Evolutionary conservation across 2,888 invertebrate genomes (phyloP).

Genomic region (Andrena bicolor): DNA sequence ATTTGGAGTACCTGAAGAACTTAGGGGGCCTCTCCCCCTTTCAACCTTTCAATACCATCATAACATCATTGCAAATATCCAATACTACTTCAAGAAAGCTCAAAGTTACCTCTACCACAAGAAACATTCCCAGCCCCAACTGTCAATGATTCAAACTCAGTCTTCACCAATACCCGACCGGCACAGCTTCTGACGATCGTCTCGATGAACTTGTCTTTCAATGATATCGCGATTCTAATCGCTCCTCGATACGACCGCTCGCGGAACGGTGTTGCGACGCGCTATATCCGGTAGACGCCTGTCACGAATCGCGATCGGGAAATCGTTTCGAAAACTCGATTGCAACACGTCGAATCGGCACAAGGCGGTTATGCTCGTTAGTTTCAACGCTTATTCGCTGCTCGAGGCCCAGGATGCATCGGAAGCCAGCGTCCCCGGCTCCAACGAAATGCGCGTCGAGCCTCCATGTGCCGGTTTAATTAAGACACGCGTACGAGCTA

Average conservation of each 20-base stretch:
- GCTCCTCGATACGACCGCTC: conserved; percentile 38
- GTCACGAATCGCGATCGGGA: conserved; percentile 76
- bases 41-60: too few species aligned
- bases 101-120: too few species aligned
- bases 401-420: conserved; percentile 32
- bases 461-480: conserved; percentile 4
- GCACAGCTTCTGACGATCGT: conserved; percentile 1
- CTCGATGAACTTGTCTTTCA: conserved; percentile 14
- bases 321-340: conserved; percentile 74
- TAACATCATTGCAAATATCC: too few species aligned
- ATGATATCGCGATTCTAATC: conserved; percentile 35
- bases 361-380: conserved; percentile 79
- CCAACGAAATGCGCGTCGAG: conserved; percentile 7
- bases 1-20: too few species aligned
- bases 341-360: conserved; percentile 76
- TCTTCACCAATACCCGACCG: too few species aligned
- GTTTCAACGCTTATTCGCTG: conserved; percentile 40
- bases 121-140: too few species aligned
- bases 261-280: conserved; percentile 49
- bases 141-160: too few species aligned
- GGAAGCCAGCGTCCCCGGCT: background rate
- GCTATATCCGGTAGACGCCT: conserved; percentile 68
- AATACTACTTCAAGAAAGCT: too few species aligned
- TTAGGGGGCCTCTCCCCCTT: too few species aligned
- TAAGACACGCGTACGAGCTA: conserved; percentile 5